Conservation (phyloP, 2,888 invertebrate species). For the Andrena camellia region DNA sequence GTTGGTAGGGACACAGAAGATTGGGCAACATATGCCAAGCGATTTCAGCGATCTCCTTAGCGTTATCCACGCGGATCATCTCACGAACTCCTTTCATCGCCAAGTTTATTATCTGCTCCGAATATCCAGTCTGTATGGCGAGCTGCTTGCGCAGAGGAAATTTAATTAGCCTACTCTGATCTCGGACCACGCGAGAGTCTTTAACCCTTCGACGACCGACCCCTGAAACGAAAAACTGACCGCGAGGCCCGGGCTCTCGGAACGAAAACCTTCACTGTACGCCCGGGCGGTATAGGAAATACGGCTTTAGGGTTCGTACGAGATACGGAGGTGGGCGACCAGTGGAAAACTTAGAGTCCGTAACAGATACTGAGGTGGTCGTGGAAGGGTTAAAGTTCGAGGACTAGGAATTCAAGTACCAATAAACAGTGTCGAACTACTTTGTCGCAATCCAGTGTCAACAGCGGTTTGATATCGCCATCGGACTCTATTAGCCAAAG, state of each 20-base stretch:
- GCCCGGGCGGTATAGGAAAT: too few relatives aligned
- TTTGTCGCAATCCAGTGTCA: conserved; percentile 47
- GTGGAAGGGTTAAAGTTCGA: too few relatives aligned
- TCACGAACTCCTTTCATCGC: conserved; percentile 65
- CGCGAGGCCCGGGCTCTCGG: too few relatives aligned
- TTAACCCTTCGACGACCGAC: too few relatives aligned
- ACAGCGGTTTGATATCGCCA: conserved; percentile 65
- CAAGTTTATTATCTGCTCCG: conserved; percentile 40
- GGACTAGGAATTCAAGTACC: conserved; percentile 32
- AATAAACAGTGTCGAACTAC: conserved; percentile 60
- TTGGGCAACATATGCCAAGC: conserved; percentile 69
- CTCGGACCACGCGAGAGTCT: too few relatives aligned
- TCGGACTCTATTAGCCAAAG: conserved; percentile 72
- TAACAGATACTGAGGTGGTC: too few relatives aligned
- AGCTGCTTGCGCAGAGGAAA: conserved; percentile 28
- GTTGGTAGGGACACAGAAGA: conserved; percentile 47
- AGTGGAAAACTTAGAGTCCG: too few relatives aligned
- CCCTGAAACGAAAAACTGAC: too few relatives aligned
- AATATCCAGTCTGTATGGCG: conserved; percentile 40
- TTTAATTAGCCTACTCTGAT: too few relatives aligned
- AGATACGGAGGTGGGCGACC: too few relatives aligned
- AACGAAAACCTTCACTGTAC: too few relatives aligned
- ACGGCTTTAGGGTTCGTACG: too few relatives aligned
- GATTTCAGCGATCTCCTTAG: conserved; percentile 54
- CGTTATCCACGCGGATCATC: conserved; percentile 47